Base-by-base conservation (phyloP, 2,113 vertebrate species). In the Lampris incognitus region DNA sequence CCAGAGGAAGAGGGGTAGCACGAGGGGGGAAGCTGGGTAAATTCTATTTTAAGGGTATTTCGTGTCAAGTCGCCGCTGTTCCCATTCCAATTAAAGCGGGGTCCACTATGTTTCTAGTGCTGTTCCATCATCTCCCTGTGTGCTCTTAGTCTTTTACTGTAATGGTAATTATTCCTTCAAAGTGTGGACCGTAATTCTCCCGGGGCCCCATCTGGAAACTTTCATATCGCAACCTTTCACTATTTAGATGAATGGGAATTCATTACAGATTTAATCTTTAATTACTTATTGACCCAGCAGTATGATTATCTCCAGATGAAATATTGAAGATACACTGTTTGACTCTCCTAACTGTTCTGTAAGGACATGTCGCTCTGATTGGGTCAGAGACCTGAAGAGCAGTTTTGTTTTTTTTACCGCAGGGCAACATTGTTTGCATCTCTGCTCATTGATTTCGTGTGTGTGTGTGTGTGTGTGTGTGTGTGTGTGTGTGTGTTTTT, bases 141-240 rank as follows among this genome's bases (percentile, higher is more conserved):
- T 24, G 86, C 84, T 84, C 81, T 82, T 74, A 62, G 82, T 72
- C 69, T 59, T 41, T 7, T 51, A 24, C 85, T 82, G 79, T 86
- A 84, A 87, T 76, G 74, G 84, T 92, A 92, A 93, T 94, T 92
- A 94, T 92, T 89, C 87, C 90, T 90, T 92, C 91, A 92, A 92
- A 91, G 91, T 89, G 69, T 87, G 84, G 83, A 85, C 78, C 65
- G 65, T 74, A 82, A 83, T 87, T 69, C 90, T 90, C 91, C 81
- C 7, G 82, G 82, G 88, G 85, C 85, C 65, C 85, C 77, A 82
- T 92, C 89, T 90, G 81, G 77, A 90, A 91, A 91, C 85, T 91
- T 92, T 94, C 74, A 91, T 65, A 83, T 90, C 83, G 87, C 79
- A 90, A 82, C 85, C 87, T 80, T 85, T 91, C 74, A 52, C 79